Evolutionary conservation across 2,797 vertebrate genomes (phyloP), one percentile per base, ranked within the genome.

Genomic region (Iguana delicatissima): DNA sequence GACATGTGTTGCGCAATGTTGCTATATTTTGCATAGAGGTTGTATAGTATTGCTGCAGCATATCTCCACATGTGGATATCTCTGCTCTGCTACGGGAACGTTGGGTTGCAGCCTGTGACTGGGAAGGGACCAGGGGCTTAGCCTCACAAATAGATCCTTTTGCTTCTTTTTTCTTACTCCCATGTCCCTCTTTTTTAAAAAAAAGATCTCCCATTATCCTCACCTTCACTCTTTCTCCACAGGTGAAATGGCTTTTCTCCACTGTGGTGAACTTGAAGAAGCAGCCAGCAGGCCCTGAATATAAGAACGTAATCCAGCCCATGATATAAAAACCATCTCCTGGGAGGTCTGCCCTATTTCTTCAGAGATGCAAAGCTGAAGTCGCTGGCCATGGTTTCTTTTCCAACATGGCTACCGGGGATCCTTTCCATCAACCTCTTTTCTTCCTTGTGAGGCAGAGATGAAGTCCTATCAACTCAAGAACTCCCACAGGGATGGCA

Each of bases 211-310:
- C 35, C 74, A 32, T 52, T 26, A 69, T 80, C 20, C 29, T 52
- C n/a, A 7, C 59, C 50, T 29, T 83, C 14, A 26, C 26, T 20
- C 6, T 50, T 24, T 46, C 9, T 35, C 64, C 1, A 0, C 93
- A 96, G 95, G 95, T 96, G 16, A 96, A 96, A 79, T 95, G 94
- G 95, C 90, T 96, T 64, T 94, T 96, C 89, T 93, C 95, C 4
- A 94, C 95, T 0, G 82, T 95, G 80, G 69, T 91, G 18, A 93
- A 95, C 20, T 81, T 96, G 59, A 96, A 96, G 76, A 95, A 94
- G 76, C 87, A 22, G 5, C 88, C 87, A 0, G 81, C 92, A 0
- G 42, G 38, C 0, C 92, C 95, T 0, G 92, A 95, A 84, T 96
- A 95, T 86, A 93, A 93, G 55, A 96, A 96, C 52, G 91, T 94